phyloP scores from a whole-genome alignment of 2,888 invertebrate species.

The Sphaerophoria taeniata region DNA sequence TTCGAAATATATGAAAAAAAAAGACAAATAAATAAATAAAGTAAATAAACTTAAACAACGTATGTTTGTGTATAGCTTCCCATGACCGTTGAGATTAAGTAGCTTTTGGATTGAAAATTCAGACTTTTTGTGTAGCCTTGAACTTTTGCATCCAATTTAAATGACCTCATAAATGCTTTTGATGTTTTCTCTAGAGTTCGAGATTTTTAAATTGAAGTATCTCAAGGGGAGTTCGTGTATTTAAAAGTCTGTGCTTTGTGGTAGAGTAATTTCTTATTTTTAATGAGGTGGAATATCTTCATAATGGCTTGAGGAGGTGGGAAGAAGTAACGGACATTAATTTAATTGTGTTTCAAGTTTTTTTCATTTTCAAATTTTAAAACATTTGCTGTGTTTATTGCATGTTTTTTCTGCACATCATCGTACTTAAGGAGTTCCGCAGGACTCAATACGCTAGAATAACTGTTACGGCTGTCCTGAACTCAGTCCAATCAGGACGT shows the following conservation, averaged over 20 bases:
- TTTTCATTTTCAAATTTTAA: no score
- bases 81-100: slow-evolving; percentile 57
- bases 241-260: slow-evolving; percentile 7
- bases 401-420: no score
- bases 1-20: slow-evolving; percentile 51
- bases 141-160: slow-evolving; percentile 58
- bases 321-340: no score
- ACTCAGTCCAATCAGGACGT: no score
- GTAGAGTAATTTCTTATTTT: not conserved
- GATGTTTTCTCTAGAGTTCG: slow-evolving; percentile 47
- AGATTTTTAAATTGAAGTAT: slow-evolving; percentile 45
- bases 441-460: no score
- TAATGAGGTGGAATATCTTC: no score
- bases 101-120: slow-evolving; percentile 58
- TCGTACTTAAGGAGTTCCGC: no score
- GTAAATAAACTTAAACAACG: slow-evolving; percentile 21
- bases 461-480: no score
- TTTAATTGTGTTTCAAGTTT: no score
- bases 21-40: slow-evolving; percentile 24
- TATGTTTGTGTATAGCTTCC: slow-evolving; percentile 36
- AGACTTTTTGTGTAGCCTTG: slow-evolving; percentile 65
- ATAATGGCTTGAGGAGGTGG: no score
- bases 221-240: slow-evolving; percentile 34
- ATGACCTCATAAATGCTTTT: slow-evolving; percentile 69
- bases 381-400: no score